Evolutionary conservation across 2,797 vertebrate species (phyloP).

Genomic region (Tapirus indicus): DNA sequence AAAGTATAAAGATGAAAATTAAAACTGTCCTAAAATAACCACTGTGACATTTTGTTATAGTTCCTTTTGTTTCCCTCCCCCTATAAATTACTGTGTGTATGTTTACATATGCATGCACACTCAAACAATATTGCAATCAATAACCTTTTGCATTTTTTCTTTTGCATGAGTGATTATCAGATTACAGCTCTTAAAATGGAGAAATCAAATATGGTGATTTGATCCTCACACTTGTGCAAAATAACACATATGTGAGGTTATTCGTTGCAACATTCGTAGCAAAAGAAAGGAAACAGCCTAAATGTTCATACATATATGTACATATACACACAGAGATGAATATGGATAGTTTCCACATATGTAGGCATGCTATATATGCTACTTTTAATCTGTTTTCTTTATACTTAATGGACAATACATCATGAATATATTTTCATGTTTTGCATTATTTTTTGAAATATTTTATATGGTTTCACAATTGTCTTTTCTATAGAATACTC

Average conservation of each 20-base stretch:
- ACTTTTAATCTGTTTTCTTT: slow-evolving; percentile 25
- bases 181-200: slow-evolving; percentile 10
- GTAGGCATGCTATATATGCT: background rate
- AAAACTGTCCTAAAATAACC: slow-evolving; percentile 41
- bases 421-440: slow-evolving; percentile 14
- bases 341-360: background rate
- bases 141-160: background rate
- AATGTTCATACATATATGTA: background rate
- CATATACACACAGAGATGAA: background rate
- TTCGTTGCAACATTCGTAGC: background rate
- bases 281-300: background rate
- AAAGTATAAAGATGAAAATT: slow-evolving; percentile 57
- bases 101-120: background rate
- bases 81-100: background rate
- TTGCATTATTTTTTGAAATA: slow-evolving; percentile 47
- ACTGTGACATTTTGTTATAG: slow-evolving; percentile 38
- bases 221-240: slow-evolving; percentile 28
- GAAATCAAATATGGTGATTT: background rate
- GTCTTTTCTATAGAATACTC: background rate
- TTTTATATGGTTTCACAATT: background rate
- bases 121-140: background rate
- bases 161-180: slow-evolving; percentile 6
- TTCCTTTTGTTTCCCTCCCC: background rate
- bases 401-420: background rate
- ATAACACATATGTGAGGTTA: background rate